Conservation (phyloP, 2,888 invertebrate genomes). For the Megamerina dolium region DNA sequence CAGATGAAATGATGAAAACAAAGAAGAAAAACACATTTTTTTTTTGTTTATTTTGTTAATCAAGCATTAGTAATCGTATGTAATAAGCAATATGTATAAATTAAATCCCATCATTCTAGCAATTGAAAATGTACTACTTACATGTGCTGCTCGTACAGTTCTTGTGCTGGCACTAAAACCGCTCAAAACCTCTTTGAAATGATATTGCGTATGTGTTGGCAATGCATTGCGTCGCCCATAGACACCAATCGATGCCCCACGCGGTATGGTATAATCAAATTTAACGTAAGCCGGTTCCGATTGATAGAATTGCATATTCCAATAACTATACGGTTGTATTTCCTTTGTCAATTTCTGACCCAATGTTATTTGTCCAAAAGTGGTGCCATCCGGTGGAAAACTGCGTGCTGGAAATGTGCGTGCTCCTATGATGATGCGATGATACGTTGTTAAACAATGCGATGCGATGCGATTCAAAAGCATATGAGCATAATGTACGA, state of each 20-base stretch:
- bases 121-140: constrained; percentile 53
- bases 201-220: constrained; percentile 94
- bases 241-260: constrained; percentile 89
- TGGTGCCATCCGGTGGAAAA: constrained; percentile 88
- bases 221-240: constrained; percentile 90
- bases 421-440: constrained; percentile 56
- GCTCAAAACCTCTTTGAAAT: constrained; percentile 88
- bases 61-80: no score
- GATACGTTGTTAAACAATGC: background rate
- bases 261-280: constrained; percentile 88
- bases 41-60: no score
- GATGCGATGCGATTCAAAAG: no score
- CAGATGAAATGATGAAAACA: constrained; percentile 24
- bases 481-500: no score
- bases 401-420: constrained; percentile 84
- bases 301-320: constrained; percentile 97
- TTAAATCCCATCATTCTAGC: no score
- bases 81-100: no score
- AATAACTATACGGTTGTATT: constrained; percentile 90
- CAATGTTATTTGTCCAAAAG: constrained; percentile 82
- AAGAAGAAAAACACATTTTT: constrained; percentile 22
- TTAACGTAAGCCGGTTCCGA: constrained; percentile 89
- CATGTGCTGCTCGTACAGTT: constrained; percentile 77
- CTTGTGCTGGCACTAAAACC: constrained; percentile 84
- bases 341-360: constrained; percentile 82